Conservation (phyloP, 1,140 invertebrate genomes). For the Steinernema feltiae region DNA sequence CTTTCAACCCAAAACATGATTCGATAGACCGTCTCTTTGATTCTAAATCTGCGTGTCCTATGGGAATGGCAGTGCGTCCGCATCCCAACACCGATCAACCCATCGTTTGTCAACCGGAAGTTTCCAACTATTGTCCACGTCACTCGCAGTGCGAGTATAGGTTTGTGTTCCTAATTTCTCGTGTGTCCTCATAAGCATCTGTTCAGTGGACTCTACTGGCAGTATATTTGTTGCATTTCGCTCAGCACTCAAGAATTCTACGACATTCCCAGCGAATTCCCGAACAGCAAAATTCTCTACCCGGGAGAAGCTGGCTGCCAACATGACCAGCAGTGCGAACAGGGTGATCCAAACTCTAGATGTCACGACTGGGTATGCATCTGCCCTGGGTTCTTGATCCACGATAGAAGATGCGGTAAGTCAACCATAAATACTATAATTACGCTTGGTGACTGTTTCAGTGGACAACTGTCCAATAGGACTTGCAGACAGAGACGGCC, state of each 20-base stretch:
- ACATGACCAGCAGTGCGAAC: conserved; percentile 8
- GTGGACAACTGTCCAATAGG: conserved; percentile 16
- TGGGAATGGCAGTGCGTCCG: background rate
- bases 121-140: conserved; percentile 20
- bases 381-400: conserved; percentile 15
- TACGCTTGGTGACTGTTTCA: conserved; percentile 9
- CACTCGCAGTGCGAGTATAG: conserved; percentile 22
- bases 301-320: conserved; percentile 21
- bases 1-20: background rate
- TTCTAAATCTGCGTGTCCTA: conserved; percentile 23
- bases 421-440: background rate
- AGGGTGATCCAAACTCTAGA: background rate
- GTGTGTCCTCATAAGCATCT: background rate
- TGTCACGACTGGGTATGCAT: conserved; percentile 25
- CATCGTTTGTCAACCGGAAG: conserved; percentile 26
- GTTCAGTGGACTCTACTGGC: conserved; percentile 22
- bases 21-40: conserved; percentile 14
- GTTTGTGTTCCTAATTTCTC: background rate
- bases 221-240: conserved; percentile 22
- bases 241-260: conserved; percentile 4
- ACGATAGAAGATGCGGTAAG: conserved; percentile 11
- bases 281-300: background rate
- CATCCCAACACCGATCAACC: conserved; percentile 23
- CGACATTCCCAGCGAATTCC: background rate
- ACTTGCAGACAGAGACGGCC: background rate